A percentile compares a stretch with the other conserved stretches of the same genome.
phyloP scores from a whole-genome alignment of 2,797 vertebrate genomes.

The Halcyon smyrnensis region DNA sequence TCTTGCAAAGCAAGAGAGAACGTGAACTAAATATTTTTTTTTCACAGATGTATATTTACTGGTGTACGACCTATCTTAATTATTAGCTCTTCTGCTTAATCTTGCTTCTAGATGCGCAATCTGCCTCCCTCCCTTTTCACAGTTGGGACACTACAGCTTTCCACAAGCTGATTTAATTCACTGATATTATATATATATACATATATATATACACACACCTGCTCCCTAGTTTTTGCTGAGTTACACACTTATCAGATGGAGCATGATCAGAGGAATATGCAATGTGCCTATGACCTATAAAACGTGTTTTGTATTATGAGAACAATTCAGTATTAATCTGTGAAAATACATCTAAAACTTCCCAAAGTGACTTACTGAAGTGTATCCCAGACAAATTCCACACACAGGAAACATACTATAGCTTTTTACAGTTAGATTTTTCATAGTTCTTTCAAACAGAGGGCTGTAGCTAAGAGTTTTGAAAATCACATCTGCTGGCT shows the following conservation, averaged over 20 bases:
- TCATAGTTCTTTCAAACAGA: neutral
- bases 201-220: neutral
- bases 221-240: neutral
- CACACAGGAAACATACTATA: neutral
- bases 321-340: neutral
- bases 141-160: neutral
- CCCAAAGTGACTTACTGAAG: neutral
- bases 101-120: neutral
- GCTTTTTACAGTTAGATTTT: neutral
- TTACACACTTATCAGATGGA: neutral
- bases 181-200: neutral
- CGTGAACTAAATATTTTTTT: neutral
- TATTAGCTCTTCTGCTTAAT: neutral
- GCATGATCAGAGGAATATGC: neutral
- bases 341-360: neutral
- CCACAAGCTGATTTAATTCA: neutral
- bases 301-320: neutral
- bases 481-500: neutral
- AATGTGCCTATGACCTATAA: neutral
- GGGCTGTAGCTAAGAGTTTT: neutral
- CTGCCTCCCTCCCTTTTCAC: neutral
- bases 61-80: neutral
- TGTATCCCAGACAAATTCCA: neutral
- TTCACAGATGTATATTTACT: neutral
- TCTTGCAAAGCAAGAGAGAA: neutral